phyloP scores from a whole-genome alignment of 2,797 vertebrate genomes.

The Pelodytes ibericus region DNA sequence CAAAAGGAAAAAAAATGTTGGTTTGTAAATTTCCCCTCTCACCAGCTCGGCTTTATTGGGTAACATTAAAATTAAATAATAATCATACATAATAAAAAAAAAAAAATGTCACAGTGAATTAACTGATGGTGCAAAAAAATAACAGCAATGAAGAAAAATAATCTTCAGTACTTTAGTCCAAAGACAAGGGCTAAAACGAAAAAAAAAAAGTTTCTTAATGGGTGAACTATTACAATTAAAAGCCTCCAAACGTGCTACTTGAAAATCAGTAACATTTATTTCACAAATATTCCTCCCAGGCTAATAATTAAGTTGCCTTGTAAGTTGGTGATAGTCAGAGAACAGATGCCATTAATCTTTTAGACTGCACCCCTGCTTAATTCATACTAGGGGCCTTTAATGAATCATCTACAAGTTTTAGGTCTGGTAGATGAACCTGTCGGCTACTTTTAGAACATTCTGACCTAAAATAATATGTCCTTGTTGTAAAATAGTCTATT shows the following conservation, averaged over 20 bases:
- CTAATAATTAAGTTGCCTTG: constrained; percentile 21
- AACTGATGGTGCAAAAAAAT: too few relatives aligned
- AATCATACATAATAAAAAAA: too few relatives aligned
- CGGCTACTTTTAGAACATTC: constrained; percentile 8
- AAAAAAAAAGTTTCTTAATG: not conserved
- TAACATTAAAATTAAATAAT: too few relatives aligned
- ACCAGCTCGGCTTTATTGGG: too few relatives aligned
- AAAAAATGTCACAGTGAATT: too few relatives aligned
- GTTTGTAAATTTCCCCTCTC: too few relatives aligned
- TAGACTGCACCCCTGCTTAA: constrained; percentile 17
- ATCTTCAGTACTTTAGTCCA: not conserved
- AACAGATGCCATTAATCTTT: constrained; percentile 40
- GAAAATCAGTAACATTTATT: constrained; percentile 21
- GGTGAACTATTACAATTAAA: constrained; percentile 16
- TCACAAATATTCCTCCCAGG: constrained; percentile 24
- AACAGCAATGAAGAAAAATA: too few relatives aligned
- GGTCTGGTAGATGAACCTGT: constrained; percentile 5
- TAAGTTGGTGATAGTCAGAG: not conserved
- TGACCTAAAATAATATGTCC: constrained; percentile 14
- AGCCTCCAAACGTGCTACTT: constrained; percentile 8
- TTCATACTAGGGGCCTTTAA: constrained; percentile 8
- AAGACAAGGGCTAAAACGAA: not conserved
- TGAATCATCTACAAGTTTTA: constrained; percentile 8
- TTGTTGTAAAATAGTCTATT: constrained; percentile 23
- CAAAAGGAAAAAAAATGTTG: too few relatives aligned